Percentiles rank a stretch among this genome's conserved stretches.
phyloP scores from a whole-genome alignment of 2,113 vertebrate genomes.

The Pterocles burchelli region DNA sequence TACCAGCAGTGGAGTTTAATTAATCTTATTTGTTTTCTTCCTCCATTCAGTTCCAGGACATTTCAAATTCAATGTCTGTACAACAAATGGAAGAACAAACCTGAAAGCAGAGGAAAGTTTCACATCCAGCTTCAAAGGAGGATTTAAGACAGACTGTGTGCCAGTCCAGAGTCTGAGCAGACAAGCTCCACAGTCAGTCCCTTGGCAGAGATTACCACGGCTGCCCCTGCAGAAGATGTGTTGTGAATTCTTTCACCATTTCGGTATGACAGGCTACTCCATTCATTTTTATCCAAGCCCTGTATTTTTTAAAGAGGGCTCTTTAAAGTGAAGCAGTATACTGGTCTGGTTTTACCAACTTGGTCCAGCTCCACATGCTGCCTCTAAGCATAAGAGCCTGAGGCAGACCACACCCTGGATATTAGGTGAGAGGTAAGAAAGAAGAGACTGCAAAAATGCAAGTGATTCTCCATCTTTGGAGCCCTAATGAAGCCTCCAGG shows the following conservation, averaged over 20 bases:
- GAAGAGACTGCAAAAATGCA: not conserved
- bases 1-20: conserved; percentile 31
- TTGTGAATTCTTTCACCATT: not conserved
- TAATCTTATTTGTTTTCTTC: conserved; percentile 14
- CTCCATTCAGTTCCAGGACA: not conserved
- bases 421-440: not conserved
- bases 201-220: not conserved
- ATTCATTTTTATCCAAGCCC: not conserved
- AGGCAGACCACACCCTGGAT: not conserved
- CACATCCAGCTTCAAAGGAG: conserved; percentile 6
- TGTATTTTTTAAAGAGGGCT: not conserved
- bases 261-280: not conserved
- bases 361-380: not conserved
- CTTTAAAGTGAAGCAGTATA: not conserved
- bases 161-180: not conserved
- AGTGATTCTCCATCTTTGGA: not conserved
- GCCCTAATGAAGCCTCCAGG: not conserved
- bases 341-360: not conserved
- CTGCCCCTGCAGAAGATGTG: not conserved
- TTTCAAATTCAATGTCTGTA: conserved; percentile 1
- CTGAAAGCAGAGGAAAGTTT: conserved; percentile 32
- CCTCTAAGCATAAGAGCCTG: not conserved
- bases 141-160: not conserved
- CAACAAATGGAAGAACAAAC: conserved; percentile 24
- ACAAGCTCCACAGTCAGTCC: not conserved